phyloP scores from a whole-genome alignment of 1,140 invertebrate genomes.

The Lamellibrachia luymesi region DNA sequence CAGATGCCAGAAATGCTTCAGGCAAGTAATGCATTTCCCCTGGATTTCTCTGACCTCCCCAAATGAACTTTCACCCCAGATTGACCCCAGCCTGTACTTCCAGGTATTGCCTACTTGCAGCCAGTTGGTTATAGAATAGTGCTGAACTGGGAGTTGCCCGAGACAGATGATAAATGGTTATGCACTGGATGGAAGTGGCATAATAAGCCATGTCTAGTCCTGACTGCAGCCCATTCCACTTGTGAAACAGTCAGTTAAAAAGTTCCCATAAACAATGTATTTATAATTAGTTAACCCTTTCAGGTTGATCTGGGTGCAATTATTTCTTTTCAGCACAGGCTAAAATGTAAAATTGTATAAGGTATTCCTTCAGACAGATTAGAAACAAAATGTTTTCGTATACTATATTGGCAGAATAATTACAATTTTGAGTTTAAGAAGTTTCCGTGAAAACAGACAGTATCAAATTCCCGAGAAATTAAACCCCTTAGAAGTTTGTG shows the following conservation, averaged over 20 bases:
- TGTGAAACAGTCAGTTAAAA: background rate
- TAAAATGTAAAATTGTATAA: background rate
- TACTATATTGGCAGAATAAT: background rate
- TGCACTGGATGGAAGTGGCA: background rate
- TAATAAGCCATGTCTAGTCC: background rate
- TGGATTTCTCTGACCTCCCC: background rate
- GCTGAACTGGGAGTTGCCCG: background rate
- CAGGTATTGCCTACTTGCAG: background rate
- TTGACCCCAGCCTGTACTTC: background rate
- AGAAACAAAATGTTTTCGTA: background rate
- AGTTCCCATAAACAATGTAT: background rate
- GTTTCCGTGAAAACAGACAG: background rate
- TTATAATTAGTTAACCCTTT: constrained; percentile 1
- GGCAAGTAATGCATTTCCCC: background rate
- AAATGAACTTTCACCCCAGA: background rate
- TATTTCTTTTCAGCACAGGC: background rate
- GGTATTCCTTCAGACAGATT: background rate
- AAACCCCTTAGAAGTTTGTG: background rate
- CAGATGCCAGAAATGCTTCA: background rate
- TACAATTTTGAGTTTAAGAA: background rate
- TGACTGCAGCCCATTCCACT: background rate
- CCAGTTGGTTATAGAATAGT: background rate
- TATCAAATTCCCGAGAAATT: background rate
- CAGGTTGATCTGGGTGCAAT: background rate
- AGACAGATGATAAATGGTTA: background rate